phyloP scores from a whole-genome alignment of 2,797 vertebrate genomes.

The Chrysocyon brachyurus region DNA sequence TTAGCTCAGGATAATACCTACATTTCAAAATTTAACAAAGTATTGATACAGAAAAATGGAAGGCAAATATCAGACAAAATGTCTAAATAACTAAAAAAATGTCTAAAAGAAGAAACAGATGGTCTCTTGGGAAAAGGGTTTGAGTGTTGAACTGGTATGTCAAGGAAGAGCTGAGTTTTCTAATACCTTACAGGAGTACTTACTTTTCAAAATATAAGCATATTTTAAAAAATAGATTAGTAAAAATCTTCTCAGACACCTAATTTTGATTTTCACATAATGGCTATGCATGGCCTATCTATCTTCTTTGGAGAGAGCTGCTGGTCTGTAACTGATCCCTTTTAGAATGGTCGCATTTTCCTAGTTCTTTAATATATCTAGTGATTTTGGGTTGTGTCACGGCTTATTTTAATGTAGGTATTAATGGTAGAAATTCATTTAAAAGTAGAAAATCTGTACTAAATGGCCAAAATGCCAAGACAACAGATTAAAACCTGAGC shows the following conservation, averaged over 20 bases:
- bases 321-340: background rate
- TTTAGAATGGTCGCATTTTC: background rate
- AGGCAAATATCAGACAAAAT: background rate
- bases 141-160: rapidly evolving
- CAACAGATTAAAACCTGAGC: background rate
- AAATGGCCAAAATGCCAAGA: background rate
- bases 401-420: background rate
- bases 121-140: background rate
- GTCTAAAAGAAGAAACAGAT: background rate
- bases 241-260: background rate
- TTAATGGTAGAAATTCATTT: background rate
- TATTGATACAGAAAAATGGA: background rate
- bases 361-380: background rate
- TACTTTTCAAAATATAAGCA: background rate
- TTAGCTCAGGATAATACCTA: background rate
- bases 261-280: background rate
- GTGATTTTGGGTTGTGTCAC: background rate
- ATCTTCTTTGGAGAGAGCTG: background rate
- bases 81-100: background rate
- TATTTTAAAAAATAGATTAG: background rate
- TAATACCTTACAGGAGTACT: background rate
- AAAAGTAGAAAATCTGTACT: background rate
- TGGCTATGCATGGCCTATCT: background rate
- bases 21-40: slow-evolving; percentile 42
- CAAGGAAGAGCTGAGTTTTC: background rate